Percentiles rank a stretch among this genome's conserved stretches.
phyloP scores from a whole-genome alignment of 2,888 invertebrate genomes.

The Oxytorus armatus region DNA sequence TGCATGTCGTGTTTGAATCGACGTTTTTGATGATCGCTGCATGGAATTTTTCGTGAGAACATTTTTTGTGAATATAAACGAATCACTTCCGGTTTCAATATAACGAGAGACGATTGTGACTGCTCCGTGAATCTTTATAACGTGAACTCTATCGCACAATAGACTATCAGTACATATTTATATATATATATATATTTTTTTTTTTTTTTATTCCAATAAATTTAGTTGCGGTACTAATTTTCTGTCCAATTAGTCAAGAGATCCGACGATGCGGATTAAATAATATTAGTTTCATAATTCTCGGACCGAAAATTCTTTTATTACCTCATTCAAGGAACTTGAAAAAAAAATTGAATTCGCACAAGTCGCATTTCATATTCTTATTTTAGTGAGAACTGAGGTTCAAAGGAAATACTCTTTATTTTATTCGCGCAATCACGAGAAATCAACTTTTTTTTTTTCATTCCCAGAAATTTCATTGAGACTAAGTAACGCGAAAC shows the following conservation, averaged over 20 bases:
- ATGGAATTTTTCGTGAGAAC: no score
- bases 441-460: slow-evolving; percentile 2
- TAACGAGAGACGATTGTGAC: neutral
- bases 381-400: neutral
- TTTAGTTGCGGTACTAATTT: slow-evolving; percentile 5
- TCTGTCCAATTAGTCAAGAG: slow-evolving; percentile 1
- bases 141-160: slow-evolving; percentile 27
- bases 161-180: neutral
- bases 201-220: neutral
- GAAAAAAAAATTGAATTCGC: slow-evolving; percentile 35
- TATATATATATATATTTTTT: slow-evolving; percentile 6
- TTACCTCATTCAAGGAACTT: slow-evolving; percentile 17
- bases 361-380: slow-evolving; percentile 2
- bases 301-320: neutral
- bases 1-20: neutral
- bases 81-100: slow-evolving; percentile 4
- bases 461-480: slow-evolving; percentile 32
- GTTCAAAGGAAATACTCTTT: neutral
- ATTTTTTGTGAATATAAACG: no score
- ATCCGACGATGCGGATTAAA: slow-evolving; percentile 4
- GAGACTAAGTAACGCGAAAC: slow-evolving; percentile 15
- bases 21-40: no score
- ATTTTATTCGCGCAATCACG: neutral
- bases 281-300: neutral
- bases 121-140: neutral